Conservation (phyloP, 2,797 vertebrate genomes). For the Pseudomugil tenellus region DNA sequence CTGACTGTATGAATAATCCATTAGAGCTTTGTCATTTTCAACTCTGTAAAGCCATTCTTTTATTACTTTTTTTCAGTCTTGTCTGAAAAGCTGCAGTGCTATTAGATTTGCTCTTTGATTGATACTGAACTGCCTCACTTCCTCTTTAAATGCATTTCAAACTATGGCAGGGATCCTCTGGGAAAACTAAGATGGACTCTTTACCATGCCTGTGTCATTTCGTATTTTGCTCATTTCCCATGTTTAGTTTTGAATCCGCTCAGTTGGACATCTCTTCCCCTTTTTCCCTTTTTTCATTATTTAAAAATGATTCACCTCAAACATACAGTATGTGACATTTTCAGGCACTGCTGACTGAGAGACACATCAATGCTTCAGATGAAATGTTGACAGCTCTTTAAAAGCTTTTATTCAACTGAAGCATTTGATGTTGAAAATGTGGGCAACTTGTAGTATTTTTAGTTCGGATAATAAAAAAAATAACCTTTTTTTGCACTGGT, state of each 20-base stretch:
- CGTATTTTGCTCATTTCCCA: constrained; percentile 74
- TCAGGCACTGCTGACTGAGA: constrained; percentile 69
- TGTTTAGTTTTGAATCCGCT: constrained; percentile 74
- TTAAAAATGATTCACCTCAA: constrained; percentile 78
- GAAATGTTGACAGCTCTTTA: constrained; percentile 70
- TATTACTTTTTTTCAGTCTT: constrained; percentile 41
- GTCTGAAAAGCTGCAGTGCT: constrained; percentile 46
- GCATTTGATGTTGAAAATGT: constrained; percentile 38
- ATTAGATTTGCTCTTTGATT: constrained; percentile 73
- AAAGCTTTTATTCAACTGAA: constrained; percentile 67
- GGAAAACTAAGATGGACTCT: constrained; percentile 80
- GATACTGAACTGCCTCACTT: constrained; percentile 72
- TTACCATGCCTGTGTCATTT: constrained; percentile 78
- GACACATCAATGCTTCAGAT: constrained; percentile 60
- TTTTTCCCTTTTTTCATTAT: constrained; percentile 72
- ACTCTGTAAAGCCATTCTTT: constrained; percentile 45
- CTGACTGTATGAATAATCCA: constrained; percentile 53
- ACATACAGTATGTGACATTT: constrained; percentile 74
- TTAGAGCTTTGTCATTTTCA: constrained; percentile 64
- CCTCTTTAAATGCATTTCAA: constrained; percentile 79
- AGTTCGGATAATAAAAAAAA: constrained; percentile 63
- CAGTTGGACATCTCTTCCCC: constrained; percentile 70
- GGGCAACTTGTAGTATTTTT: constrained; percentile 66
- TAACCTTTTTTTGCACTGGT: background rate
- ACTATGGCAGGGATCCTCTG: constrained; percentile 75